A percentile compares a stretch with the other conserved stretches of the same genome.
Conservation (phyloP, 1,140 invertebrate species). For the Drosophila kepulauana region DNA sequence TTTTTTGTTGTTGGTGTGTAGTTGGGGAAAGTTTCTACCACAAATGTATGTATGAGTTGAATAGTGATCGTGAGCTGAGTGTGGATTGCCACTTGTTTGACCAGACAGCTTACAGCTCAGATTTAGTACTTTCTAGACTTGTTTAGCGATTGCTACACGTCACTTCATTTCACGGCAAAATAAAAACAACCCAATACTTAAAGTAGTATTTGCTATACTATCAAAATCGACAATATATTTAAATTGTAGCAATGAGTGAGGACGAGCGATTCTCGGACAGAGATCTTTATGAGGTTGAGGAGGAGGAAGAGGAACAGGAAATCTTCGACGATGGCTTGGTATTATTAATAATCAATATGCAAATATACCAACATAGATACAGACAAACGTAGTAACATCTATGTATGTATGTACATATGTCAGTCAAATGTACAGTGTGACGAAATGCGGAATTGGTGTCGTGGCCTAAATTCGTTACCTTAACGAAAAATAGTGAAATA, state of each 20-base stretch:
- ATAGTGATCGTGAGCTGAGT: constrained; percentile 46
- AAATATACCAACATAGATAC: constrained; percentile 1
- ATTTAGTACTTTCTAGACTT: constrained; percentile 81
- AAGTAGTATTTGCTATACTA: constrained; percentile 5
- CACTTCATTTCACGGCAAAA: constrained; percentile 60
- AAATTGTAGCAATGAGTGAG: constrained; percentile 45
- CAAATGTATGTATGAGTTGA: constrained; percentile 18
- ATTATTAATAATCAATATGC: constrained; percentile 31
- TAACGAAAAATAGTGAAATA: constrained; percentile 17
- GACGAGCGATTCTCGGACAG: constrained; percentile 38
- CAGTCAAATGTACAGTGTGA: constrained; percentile 46
- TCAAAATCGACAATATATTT: constrained; percentile 3
- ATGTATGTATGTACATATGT: background rate
- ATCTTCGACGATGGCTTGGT: constrained; percentile 73
- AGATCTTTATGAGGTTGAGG: constrained; percentile 38
- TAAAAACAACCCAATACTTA: constrained; percentile 15
- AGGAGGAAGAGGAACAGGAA: constrained; percentile 67
- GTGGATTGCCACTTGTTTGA: constrained; percentile 68
- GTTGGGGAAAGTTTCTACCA: constrained; percentile 77
- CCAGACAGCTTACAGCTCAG: constrained; percentile 56
- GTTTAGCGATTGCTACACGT: constrained; percentile 74
- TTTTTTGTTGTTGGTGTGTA: constrained; percentile 45
- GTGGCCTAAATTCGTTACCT: constrained; percentile 63
- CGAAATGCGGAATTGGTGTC: constrained; percentile 66
- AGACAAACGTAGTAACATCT: background rate